Percentiles rank a stretch among this genome's conserved stretches.
These are phyloP conservation scores for Charina bottae DNA, from an alignment of 2,113 vertebrate species.

Conservation along the genomic window DNA sequence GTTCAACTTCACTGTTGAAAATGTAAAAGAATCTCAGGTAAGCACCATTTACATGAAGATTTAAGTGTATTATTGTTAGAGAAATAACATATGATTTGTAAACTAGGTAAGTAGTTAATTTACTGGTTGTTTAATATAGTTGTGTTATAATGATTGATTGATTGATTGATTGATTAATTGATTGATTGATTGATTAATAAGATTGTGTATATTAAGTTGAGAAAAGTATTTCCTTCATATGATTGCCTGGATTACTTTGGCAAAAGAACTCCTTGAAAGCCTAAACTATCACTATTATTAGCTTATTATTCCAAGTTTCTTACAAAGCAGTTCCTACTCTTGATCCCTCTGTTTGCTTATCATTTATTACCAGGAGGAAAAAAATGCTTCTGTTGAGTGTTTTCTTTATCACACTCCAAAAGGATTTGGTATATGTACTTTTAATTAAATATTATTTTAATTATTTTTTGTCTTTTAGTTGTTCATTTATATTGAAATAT, in stretches of 20 bases:
- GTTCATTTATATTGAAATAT: not conserved
- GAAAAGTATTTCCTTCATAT: not conserved
- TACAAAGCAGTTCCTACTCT: not conserved
- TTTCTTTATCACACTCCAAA: not conserved
- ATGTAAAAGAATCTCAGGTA: constrained; percentile 93
- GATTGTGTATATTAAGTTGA: not conserved
- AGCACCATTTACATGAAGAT: constrained; percentile 37
- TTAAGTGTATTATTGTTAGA: not conserved
- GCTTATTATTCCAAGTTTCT: not conserved
- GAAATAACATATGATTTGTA: not conserved
- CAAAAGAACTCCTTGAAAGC: not conserved
- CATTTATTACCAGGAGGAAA: not conserved
- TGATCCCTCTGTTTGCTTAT: not conserved
- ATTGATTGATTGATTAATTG: not conserved
- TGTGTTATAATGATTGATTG: not conserved
- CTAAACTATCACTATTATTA: not conserved
- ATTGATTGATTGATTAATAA: not conserved
- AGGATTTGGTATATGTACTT: not conserved
- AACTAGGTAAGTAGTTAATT: not conserved
- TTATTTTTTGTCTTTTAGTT: not conserved
- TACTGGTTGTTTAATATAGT: not conserved
- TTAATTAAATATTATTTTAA: not conserved
- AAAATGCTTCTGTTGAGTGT: not conserved
- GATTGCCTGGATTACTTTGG: not conserved
- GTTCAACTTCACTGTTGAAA: constrained; percentile 99